Conservation (phyloP, 2,797 vertebrate species). For the Sarcophilus harrisii region DNA sequence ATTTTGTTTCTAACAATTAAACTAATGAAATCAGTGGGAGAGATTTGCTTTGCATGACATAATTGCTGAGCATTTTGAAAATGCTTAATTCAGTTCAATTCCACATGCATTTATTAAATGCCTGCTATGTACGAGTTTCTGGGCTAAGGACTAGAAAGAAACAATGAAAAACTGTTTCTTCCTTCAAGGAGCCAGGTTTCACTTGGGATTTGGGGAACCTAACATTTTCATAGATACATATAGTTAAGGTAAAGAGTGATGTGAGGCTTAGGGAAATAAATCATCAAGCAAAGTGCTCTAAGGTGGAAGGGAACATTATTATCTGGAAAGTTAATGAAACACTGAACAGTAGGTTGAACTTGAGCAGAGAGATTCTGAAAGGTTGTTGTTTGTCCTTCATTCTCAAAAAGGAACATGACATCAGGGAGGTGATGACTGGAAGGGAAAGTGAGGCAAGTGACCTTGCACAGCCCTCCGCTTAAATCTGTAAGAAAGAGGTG, state of each 20-base stretch:
- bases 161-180: neutral
- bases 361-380: neutral
- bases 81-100: neutral
- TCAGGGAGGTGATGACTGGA: too few species aligned
- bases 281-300: neutral
- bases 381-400: neutral
- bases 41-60: slow-evolving; percentile 32
- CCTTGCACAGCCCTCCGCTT: too few species aligned
- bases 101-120: neutral
- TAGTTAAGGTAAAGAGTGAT: neutral
- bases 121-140: neutral
- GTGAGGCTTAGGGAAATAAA: neutral
- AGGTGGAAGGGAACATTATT: neutral
- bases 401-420: too few species aligned
- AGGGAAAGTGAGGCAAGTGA: too few species aligned
- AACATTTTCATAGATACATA: neutral
- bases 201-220: neutral
- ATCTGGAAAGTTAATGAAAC: neutral
- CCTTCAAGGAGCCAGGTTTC: neutral
- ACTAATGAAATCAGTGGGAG: slow-evolving; percentile 46
- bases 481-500: neutral
- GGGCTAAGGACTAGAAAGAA: neutral
- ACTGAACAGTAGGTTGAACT: neutral
- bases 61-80: slow-evolving; percentile 22
- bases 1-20: slow-evolving; percentile 38